Base-by-base conservation (phyloP, 2,113 vertebrate species). In the Myrmophylax atrothorax region DNA sequence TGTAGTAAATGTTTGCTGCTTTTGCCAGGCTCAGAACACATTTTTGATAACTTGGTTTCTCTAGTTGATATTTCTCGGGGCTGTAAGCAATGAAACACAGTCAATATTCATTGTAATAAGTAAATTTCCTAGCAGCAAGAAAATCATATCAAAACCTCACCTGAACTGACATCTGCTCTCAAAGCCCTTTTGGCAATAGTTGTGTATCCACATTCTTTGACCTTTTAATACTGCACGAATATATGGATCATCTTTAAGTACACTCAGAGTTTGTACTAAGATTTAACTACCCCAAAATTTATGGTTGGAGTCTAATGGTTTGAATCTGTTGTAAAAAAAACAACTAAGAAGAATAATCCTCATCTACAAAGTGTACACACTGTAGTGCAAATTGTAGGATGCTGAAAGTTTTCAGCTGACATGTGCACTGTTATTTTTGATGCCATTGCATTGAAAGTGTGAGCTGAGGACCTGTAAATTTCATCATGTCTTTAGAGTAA, bases 31-130 rank as follows among this genome's bases (percentile, higher is more conserved):
- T 90, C 33, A 63, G 66, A 47, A 66, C 64, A 68, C 22, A 16
- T 67, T 87, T 94, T 85, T 87, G 58, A 83, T 79, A 78, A 26
- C n/a, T 87, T 69, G 31, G 15, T 22, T 85, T 93, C 56, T 82
- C 81, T 44, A n/a, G 60, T 17, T 91, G 82, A 53, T 88, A n/a
- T 69, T 83, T 58, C 77, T 87, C 74, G 31, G 52, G 62, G 66
- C 58, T 68, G 15, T 72, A 25, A 93, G 47, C 67, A 87, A 49
- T 82, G 28, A 92, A 37, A 47, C 26, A 40, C 66, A 55, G 44
- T 94, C 94, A 95, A 96, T 89, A 95, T 95, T 92, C 44, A 62
- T 63, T 94, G 94, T 88, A 91, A 92, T 92, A 96, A 87, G 53
- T 93, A 93, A 90, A 89, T 84, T 84, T 89, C 73, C 70, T 44